Conservation (phyloP, 35 echinoderm and acorn worm genomes). For the Stichopus chloronotus region DNA sequence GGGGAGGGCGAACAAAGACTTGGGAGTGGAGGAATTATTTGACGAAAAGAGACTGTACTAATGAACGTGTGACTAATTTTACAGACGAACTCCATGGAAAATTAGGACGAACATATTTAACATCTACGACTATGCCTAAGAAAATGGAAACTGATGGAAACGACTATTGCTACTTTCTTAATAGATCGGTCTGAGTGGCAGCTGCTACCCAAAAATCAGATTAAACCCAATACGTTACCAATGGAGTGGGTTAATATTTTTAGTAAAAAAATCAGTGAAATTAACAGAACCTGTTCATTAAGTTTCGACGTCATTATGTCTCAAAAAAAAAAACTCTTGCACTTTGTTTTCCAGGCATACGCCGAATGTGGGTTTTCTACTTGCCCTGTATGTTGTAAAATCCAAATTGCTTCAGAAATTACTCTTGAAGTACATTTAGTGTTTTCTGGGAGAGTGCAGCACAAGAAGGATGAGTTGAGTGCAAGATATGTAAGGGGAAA, state of each 20-base stretch:
- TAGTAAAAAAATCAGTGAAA: too few species aligned
- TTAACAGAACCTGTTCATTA: too few species aligned
- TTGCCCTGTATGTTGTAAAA: neutral
- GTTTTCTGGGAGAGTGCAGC: neutral
- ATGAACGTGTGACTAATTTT: neutral
- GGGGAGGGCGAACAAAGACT: neutral
- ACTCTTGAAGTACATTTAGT: neutral
- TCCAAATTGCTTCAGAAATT: neutral
- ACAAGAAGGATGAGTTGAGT: conserved; percentile 10
- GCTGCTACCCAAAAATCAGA: neutral
- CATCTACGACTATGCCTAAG: neutral
- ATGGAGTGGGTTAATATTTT: neutral
- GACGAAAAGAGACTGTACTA: neutral
- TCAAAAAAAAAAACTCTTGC: neutral
- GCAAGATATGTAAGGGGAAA: conserved; percentile 10
- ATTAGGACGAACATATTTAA: neutral
- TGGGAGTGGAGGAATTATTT: neutral
- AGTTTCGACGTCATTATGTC: too few species aligned
- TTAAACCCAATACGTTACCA: conserved; percentile 1
- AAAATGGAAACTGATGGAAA: neutral
- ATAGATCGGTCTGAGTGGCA: too few species aligned
- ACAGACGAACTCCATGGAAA: neutral
- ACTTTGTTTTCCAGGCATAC: conserved; percentile 4
- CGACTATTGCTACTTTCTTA: neutral
- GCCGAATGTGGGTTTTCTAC: conserved; percentile 27